Conservation (phyloP, 2,113 vertebrate species). For the Pionites leucogaster region DNA sequence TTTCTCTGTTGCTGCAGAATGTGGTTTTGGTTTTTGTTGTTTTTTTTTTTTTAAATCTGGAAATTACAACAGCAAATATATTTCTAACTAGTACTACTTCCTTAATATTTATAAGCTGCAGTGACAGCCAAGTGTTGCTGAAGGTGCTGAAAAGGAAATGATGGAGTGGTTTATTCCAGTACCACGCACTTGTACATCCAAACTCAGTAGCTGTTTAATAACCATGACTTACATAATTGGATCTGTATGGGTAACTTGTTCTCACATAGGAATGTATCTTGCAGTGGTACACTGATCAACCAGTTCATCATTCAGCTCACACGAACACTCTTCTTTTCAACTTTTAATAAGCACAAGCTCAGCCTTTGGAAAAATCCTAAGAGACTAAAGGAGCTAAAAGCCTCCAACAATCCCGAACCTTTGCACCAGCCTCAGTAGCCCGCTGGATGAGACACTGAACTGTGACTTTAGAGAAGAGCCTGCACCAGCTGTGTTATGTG, state of each 20-base stretch:
- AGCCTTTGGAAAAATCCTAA: not conserved
- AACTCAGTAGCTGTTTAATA: slow-evolving; percentile 9
- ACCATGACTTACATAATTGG: not conserved
- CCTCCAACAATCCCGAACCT: not conserved
- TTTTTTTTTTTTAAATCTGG: not conserved
- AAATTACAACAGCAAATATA: not conserved
- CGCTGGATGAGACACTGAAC: not conserved
- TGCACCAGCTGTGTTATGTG: not conserved
- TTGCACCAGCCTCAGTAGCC: not conserved
- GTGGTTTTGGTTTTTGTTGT: not conserved
- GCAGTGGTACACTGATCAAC: not conserved
- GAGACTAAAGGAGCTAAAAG: not conserved
- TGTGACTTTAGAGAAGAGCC: not conserved
- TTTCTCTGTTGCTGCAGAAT: not conserved
- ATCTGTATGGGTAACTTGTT: not conserved
- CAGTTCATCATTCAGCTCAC: not conserved
- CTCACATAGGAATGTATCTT: not conserved
- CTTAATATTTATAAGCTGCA: not conserved
- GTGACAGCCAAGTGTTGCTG: not conserved
- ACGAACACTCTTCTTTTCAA: not conserved
- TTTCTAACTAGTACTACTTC: not conserved
- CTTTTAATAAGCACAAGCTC: not conserved
- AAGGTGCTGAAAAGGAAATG: not conserved
- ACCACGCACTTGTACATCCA: not conserved
- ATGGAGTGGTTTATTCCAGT: not conserved